Conservation (phyloP, 1,140 invertebrate genomes). For the Pollicipes pollicipes region DNA sequence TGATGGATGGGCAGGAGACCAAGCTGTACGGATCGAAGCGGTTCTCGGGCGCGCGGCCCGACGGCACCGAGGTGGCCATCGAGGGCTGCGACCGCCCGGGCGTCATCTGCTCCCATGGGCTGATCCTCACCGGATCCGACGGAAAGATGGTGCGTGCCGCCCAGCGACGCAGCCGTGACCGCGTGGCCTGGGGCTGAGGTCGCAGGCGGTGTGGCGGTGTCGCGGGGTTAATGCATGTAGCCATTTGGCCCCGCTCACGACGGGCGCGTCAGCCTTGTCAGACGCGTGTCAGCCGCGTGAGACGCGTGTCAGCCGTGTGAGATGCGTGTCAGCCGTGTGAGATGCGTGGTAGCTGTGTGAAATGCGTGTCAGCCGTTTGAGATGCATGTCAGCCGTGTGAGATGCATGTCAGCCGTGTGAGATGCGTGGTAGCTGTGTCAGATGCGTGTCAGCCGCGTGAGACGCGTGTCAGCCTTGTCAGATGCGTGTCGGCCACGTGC, state of each 20-base stretch:
- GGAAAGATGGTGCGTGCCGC: slow-evolving; percentile 40
- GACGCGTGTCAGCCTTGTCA: too few relatives aligned
- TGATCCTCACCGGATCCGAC: slow-evolving; percentile 62
- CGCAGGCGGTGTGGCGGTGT: too few relatives aligned
- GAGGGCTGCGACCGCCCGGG: slow-evolving; percentile 40
- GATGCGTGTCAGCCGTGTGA: neutral
- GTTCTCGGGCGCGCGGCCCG: slow-evolving; percentile 36
- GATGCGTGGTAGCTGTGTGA: neutral
- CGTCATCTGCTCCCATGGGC: slow-evolving; percentile 54
- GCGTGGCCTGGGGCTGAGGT: neutral
- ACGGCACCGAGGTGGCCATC: slow-evolving; percentile 41
- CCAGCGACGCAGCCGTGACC: neutral
- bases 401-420: too few relatives aligned
- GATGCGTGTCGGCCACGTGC: too few relatives aligned
- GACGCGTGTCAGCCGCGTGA: too few relatives aligned
- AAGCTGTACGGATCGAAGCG: slow-evolving; percentile 60
- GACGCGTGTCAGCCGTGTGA: neutral
- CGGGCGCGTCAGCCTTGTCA: too few relatives aligned
- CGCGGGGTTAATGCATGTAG: too few relatives aligned
- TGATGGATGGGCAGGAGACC: slow-evolving; percentile 45
- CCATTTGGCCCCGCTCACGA: too few relatives aligned
- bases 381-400: too few relatives aligned
- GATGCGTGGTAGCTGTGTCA: too few relatives aligned
- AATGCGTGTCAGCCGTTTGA: neutral
- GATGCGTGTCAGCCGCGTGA: too few relatives aligned